These are phyloP conservation scores for Manacus vitellinus DNA, from an alignment of 2,113 vertebrate species.

Conservation along the genomic window DNA sequence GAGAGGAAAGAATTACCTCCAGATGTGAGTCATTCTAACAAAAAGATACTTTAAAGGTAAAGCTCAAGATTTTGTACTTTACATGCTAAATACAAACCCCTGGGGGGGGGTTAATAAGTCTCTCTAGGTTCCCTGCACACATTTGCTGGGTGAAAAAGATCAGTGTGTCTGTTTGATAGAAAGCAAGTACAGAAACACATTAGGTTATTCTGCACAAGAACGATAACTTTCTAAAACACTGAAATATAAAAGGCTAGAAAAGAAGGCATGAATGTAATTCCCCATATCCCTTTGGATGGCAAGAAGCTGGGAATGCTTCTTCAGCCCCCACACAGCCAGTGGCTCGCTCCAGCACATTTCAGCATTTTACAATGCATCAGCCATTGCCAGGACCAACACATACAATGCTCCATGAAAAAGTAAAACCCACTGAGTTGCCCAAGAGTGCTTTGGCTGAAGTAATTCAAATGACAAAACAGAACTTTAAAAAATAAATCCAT, in stretches of 20 bases:
- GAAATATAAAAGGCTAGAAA: background rate
- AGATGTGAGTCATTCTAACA: background rate
- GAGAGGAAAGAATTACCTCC: background rate
- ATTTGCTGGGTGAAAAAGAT: background rate
- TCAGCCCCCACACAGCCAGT: background rate
- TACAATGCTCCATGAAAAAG: background rate
- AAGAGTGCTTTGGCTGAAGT: background rate
- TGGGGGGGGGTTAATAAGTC: background rate
- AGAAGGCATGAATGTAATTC: background rate
- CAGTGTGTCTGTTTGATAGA: background rate
- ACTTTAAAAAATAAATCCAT: background rate
- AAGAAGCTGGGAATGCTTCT: background rate
- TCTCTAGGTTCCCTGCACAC: background rate
- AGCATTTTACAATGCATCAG: background rate
- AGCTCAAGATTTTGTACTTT: background rate
- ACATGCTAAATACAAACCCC: background rate
- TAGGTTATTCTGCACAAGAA: background rate
- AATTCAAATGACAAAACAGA: background rate
- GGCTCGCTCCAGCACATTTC: background rate
- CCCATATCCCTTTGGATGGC: background rate
- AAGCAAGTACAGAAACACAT: background rate
- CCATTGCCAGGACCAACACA: background rate
- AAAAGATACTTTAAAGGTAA: background rate
- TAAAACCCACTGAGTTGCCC: background rate
- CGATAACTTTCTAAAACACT: background rate